Evolutionary conservation across 2,113 vertebrate genomes (phyloP), one percentile per base, ranked within the genome.

Genomic region (Mormyrus iriodes): DNA sequence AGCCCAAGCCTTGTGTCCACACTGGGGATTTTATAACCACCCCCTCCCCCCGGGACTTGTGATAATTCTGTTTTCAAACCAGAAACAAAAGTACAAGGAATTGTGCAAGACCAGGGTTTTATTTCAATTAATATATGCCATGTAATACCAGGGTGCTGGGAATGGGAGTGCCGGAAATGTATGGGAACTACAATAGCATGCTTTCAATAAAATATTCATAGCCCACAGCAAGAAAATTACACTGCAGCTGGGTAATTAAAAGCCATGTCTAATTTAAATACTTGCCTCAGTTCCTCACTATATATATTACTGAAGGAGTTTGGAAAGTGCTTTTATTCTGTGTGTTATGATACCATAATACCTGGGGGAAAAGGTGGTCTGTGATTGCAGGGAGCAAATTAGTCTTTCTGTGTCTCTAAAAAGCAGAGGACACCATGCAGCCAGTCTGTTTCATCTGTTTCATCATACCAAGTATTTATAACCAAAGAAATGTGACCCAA

Each of bases 201-300:
- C 86, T 90, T 91, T 93, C 94, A 94, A 93, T 93, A 93, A 93
- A 88, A 91, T 91, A 89, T 65, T 86, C 27, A 90, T 90, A 90
- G 92, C 94, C 95, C 86, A 90, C 86, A 91, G 94, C 93, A 9
- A 93, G 92, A 91, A 95, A 94, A 95, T 94, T 92, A 94, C 91
- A 90, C 90, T 61, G 90, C 88, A 89, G 94, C 93, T 93, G 95
- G 95, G 94, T 95, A 95, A 96, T 96, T 95, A 95, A 95, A 95
- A 95, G 90, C 88, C 92, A 89, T 93, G 93, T 95, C 92, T 93
- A 93, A 94, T 94, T 95, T 94, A 93, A 92, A 95, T 92, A 92
- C 93, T 92, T 87, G 90, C 91, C 91, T 88, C 90, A 86, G 51
- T 35, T 35, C 90, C 92, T 86, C 84, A 27, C 93, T 85, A 89